Conservation (phyloP, 2,888 invertebrate genomes). For the Hirtodrosophila trivittata region DNA sequence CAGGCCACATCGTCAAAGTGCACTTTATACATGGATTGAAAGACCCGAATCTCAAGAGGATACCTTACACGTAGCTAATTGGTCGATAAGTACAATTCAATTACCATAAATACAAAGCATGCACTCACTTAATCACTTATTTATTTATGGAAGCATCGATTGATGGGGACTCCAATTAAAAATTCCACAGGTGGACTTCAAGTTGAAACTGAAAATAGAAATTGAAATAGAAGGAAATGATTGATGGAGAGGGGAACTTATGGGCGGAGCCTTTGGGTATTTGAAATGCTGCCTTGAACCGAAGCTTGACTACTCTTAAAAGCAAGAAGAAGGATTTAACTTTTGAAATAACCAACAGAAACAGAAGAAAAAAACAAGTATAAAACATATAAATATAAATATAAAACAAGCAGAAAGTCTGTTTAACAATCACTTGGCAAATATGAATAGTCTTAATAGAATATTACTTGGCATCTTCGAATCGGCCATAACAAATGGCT, state of each 20-base stretch:
- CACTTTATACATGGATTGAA: conserved; percentile 19
- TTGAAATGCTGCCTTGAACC: conserved; percentile 29
- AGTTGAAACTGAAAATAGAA: conserved; percentile 3
- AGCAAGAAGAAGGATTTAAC: conserved; percentile 34
- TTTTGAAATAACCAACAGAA: conserved; percentile 56
- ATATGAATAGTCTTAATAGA: too few relatives aligned
- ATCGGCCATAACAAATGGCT: too few relatives aligned
- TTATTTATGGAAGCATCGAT: too few relatives aligned
- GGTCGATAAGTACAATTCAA: too few relatives aligned
- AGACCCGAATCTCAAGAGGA: neutral
- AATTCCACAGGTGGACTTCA: conserved; percentile 24
- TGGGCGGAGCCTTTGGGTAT: conserved; percentile 29
- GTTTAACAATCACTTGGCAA: too few relatives aligned
- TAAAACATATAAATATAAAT: conserved; percentile 1
- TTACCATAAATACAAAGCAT: too few relatives aligned
- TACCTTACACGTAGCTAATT: too few relatives aligned
- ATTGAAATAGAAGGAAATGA: too few relatives aligned
- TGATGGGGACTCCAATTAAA: too few relatives aligned
- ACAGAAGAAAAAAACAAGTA: conserved; percentile 10
- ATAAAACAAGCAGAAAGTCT: too few relatives aligned
- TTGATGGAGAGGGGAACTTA: conserved; percentile 55
- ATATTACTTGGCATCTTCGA: too few relatives aligned
- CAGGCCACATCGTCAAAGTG: conserved; percentile 18
- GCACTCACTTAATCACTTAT: too few relatives aligned
- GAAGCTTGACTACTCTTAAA: conserved; percentile 35